Evolutionary conservation across 2,113 vertebrate species (phyloP).

Genomic region (Hemibagrus wyckioides): DNA sequence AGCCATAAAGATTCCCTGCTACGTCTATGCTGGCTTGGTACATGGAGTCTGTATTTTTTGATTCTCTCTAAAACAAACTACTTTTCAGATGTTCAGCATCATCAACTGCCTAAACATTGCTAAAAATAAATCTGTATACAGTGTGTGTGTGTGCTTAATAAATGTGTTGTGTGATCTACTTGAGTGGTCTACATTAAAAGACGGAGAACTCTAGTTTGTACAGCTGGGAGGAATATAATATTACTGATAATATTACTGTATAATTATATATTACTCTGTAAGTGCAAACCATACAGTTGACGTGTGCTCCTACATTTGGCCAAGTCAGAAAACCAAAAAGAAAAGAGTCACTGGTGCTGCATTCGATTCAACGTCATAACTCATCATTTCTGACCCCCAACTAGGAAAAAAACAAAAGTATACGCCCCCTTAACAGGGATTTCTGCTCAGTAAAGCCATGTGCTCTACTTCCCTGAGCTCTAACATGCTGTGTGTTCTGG

Average conservation of each 20-base stretch:
- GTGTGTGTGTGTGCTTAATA: neutral
- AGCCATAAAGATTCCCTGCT: too few relatives aligned
- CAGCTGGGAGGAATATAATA: neutral
- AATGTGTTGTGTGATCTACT: neutral
- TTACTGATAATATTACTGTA: neutral
- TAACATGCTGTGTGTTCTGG: too few relatives aligned
- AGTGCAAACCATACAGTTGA: neutral
- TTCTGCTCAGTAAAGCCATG: neutral
- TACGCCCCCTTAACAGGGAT: neutral
- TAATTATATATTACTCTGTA: neutral
- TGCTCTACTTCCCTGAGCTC: neutral
- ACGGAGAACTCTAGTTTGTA: neutral
- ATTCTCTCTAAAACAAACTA: neutral
- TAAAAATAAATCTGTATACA: neutral
- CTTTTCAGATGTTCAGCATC: neutral
- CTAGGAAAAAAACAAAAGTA: neutral
- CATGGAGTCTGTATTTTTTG: neutral
- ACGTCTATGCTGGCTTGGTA: neutral
- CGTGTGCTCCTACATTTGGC: neutral
- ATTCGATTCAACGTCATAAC: neutral
- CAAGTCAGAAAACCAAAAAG: neutral
- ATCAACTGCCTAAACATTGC: neutral
- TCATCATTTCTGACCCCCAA: neutral
- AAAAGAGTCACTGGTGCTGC: neutral
- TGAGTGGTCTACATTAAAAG: neutral